Conservation (phyloP, 1,140 invertebrate genomes). For the Macrosteles quadrilineatus region DNA sequence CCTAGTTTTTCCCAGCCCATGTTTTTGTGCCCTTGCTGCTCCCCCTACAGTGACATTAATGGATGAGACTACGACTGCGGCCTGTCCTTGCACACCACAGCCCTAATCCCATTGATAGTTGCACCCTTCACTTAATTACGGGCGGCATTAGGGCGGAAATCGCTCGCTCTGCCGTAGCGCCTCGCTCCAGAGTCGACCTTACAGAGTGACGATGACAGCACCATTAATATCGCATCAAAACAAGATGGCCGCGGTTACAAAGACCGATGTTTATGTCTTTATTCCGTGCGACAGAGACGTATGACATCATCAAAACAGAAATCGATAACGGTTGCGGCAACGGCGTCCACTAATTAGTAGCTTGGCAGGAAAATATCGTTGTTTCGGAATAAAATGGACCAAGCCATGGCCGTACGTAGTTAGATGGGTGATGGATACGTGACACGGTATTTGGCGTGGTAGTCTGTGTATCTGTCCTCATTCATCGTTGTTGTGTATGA, state of each 20-base stretch:
- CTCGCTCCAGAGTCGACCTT: neutral
- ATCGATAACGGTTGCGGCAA: neutral
- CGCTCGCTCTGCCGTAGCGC: slow-evolving; percentile 1
- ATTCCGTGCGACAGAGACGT: slow-evolving; percentile 12
- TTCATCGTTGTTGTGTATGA: too few species aligned
- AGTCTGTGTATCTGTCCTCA: too few species aligned
- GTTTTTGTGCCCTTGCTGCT: neutral
- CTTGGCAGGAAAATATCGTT: neutral
- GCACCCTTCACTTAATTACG: slow-evolving; percentile 24
- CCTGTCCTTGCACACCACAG: neutral
- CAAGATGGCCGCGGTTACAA: slow-evolving; percentile 16
- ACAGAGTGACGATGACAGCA: slow-evolving; percentile 4
- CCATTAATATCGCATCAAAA: slow-evolving; percentile 19
- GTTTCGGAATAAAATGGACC: slow-evolving; percentile 1
- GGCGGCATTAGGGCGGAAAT: slow-evolving; percentile 4
- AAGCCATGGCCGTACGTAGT: neutral
- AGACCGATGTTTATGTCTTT: slow-evolving; percentile 19
- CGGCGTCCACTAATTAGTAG: neutral
- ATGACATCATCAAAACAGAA: neutral
- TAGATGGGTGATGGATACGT: neutral
- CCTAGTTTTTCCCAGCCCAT: too few species aligned
- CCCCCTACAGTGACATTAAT: slow-evolving; percentile 1
- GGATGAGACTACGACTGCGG: slow-evolving; percentile 16
- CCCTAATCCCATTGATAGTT: slow-evolving; percentile 17
- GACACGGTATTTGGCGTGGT: too few species aligned